Conservation (phyloP, 1,140 invertebrate genomes). For the Anoplolepis gracilipes region DNA sequence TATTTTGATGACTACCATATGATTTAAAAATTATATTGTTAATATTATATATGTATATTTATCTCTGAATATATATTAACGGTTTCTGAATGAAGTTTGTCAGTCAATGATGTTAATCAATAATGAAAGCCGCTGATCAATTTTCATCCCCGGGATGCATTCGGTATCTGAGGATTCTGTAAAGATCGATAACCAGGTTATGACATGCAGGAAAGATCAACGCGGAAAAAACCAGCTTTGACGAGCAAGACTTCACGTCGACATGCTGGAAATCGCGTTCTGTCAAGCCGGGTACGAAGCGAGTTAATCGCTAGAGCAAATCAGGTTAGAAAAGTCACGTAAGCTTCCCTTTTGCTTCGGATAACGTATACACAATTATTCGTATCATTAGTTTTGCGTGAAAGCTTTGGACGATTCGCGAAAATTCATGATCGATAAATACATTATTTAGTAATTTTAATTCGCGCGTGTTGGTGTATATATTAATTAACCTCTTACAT, state of each 20-base stretch:
- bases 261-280: slow-evolving; percentile 8
- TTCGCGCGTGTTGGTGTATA: neutral
- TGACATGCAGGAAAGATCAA: neutral
- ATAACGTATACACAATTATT: slow-evolving; percentile 27
- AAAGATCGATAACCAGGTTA: neutral
- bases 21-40: too few relatives aligned
- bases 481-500: neutral
- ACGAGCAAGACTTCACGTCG: neutral
- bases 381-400: slow-evolving; percentile 9
- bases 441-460: neutral
- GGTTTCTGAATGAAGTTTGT: slow-evolving; percentile 9
- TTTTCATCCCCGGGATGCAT: slow-evolving; percentile 11
- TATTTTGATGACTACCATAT: too few relatives aligned
- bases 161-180: slow-evolving; percentile 10
- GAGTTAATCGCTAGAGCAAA: slow-evolving; percentile 51
- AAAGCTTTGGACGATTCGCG: slow-evolving; percentile 1
- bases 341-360: slow-evolving; percentile 40
- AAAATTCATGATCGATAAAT: slow-evolving; percentile 11
- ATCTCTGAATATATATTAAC: neutral
- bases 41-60: too few relatives aligned
- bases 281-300: slow-evolving; percentile 27
- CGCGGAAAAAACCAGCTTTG: slow-evolving; percentile 21
- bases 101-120: neutral
- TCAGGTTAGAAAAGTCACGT: slow-evolving; percentile 66
- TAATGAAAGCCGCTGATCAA: neutral